Evolutionary conservation across 2,797 vertebrate genomes (phyloP).

Genomic region (Tenualosa thibaudeaui): DNA sequence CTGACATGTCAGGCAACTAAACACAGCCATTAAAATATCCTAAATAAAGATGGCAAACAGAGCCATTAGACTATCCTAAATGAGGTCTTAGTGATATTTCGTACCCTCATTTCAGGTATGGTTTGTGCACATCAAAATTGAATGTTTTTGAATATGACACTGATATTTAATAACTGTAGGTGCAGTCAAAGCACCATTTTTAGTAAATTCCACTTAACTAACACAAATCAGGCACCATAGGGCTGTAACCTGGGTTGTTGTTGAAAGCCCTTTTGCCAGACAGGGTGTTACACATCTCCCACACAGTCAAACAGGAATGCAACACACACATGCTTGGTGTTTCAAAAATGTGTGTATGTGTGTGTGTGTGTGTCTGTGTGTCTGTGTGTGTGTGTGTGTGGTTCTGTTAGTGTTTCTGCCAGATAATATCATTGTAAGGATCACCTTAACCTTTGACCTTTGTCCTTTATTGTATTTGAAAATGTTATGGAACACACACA

Average conservation of each 20-base stretch:
- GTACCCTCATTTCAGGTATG: no score
- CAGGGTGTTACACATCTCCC: not conserved
- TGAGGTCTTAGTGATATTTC: no score
- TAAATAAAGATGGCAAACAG: not conserved
- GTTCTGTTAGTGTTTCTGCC: not conserved
- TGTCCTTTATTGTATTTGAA: no score
- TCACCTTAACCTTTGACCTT: no score
- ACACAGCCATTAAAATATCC: not conserved
- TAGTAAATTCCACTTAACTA: not conserved
- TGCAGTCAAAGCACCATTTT: not conserved
- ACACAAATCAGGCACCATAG: not conserved
- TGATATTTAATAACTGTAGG: no score
- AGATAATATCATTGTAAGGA: no score
- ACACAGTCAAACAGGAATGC: not conserved
- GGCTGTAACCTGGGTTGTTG: not conserved
- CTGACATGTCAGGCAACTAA: not conserved
- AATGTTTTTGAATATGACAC: no score
- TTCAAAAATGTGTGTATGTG: not conserved
- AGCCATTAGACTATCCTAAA: no score
- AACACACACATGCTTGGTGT: not conserved
- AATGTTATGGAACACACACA: not conserved
- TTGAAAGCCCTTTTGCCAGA: not conserved
- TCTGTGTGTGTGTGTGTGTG: not conserved
- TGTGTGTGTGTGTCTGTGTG: not conserved
- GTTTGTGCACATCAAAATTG: no score